These are phyloP conservation scores for Trisateles emortualis DNA, from an alignment of 2,888 invertebrate genomes.

Conservation along the genomic window DNA sequence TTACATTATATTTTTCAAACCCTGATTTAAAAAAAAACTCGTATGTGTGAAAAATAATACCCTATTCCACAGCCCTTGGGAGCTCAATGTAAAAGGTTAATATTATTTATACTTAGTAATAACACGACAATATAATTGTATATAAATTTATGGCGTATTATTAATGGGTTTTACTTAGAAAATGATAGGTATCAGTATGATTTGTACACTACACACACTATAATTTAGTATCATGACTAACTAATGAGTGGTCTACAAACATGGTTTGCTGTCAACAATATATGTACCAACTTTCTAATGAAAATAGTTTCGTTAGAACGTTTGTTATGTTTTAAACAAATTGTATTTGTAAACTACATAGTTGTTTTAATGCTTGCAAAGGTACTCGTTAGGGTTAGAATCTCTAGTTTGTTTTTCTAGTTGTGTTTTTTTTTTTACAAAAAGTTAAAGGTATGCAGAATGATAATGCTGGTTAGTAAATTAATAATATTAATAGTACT, in stretches of 20 bases:
- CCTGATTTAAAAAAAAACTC: no score
- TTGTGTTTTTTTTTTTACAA: no score
- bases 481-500: no score
- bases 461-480: no score
- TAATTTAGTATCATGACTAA: slow-evolving; percentile 5
- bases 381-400: neutral
- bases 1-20: no score
- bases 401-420: no score
- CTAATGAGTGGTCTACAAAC: neutral
- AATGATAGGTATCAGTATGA: slow-evolving; percentile 12
- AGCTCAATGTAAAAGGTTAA: no score
- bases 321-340: neutral
- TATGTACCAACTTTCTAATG: neutral
- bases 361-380: neutral
- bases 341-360: neutral
- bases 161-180: slow-evolving; percentile 1
- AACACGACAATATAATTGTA: neutral
- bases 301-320: neutral
- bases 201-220: slow-evolving; percentile 10
- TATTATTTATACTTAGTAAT: neutral
- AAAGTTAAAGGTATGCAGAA: no score
- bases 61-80: no score
- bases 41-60: no score
- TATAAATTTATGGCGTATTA: neutral
- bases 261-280: neutral